Percentiles rank a stretch among this genome's conserved stretches.
Evolutionary conservation across 2,797 vertebrate genomes (phyloP).

Genomic region (Ciconia nigra): DNA sequence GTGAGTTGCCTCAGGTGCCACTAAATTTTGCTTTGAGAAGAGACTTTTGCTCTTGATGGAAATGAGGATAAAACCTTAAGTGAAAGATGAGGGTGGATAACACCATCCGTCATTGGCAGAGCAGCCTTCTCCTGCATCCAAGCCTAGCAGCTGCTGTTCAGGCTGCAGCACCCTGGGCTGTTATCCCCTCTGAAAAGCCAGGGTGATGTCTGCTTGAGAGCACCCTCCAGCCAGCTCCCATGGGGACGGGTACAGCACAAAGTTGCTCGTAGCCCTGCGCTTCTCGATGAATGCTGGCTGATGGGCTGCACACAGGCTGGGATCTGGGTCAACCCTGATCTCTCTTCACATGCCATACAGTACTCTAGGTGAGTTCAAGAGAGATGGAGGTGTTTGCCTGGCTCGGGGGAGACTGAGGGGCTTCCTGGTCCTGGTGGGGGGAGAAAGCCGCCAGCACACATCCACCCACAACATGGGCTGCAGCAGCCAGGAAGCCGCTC

Average conservation of each 20-base stretch:
- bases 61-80: not conserved
- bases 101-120: not conserved
- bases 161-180: not conserved
- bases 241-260: not conserved
- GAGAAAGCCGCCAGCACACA: rapidly evolving
- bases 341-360: rapidly evolving
- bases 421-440: not conserved
- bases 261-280: not conserved
- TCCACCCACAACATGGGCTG: not conserved
- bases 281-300: not conserved
- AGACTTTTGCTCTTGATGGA: not conserved
- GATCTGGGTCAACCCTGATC: not conserved
- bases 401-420: not conserved
- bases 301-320: rapidly evolving
- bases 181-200: not conserved
- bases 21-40: not conserved
- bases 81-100: not conserved
- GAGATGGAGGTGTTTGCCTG: not conserved
- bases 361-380: not conserved
- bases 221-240: not conserved
- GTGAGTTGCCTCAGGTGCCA: not conserved
- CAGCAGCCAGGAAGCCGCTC: not conserved
- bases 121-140: not conserved
- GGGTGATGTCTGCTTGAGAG: rapidly evolving
- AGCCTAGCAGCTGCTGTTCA: not conserved